Conservation (phyloP, 2,888 invertebrate species). For the Drymonia ruficornis region DNA sequence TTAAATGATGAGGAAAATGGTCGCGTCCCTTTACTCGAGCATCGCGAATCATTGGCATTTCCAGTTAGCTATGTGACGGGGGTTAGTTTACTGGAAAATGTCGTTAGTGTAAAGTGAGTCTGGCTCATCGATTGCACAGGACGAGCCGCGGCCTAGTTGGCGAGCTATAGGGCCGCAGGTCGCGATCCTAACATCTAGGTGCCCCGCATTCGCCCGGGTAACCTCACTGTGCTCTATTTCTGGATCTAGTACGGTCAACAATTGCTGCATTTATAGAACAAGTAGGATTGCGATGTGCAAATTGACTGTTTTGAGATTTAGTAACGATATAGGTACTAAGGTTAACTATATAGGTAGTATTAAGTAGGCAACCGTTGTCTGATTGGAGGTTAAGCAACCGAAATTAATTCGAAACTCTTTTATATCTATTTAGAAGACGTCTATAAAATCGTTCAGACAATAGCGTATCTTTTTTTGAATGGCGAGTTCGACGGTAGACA, state of each 20-base stretch:
- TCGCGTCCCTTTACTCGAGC: slow-evolving; percentile 9
- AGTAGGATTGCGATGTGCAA: slow-evolving; percentile 17
- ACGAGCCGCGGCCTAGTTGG: slow-evolving; percentile 74
- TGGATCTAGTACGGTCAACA: slow-evolving; percentile 51
- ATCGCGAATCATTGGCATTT: slow-evolving; percentile 24
- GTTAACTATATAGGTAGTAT: too few relatives aligned
- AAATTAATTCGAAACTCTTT: neutral
- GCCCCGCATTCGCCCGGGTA: slow-evolving; percentile 62
- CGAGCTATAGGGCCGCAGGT: slow-evolving; percentile 55
- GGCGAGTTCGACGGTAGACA: neutral
- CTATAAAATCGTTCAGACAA: too few relatives aligned
- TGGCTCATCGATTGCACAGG: slow-evolving; percentile 68
- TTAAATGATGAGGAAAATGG: slow-evolving; percentile 29
- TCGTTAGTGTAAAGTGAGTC: slow-evolving; percentile 44
- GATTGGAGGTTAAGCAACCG: neutral
- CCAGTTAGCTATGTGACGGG: slow-evolving; percentile 11
- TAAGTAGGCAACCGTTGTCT: too few relatives aligned
- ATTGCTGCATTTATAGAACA: slow-evolving; percentile 38
- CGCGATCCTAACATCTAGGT: slow-evolving; percentile 61
- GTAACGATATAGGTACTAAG: too few relatives aligned
- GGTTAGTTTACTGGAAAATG: slow-evolving; percentile 21
- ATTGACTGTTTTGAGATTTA: slow-evolving; percentile 12
- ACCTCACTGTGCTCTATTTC: slow-evolving; percentile 63
- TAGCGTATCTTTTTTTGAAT: neutral
- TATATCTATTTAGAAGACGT: neutral